phyloP scores from a whole-genome alignment of 2,113 vertebrate species.

The Ascaphus truei region DNA sequence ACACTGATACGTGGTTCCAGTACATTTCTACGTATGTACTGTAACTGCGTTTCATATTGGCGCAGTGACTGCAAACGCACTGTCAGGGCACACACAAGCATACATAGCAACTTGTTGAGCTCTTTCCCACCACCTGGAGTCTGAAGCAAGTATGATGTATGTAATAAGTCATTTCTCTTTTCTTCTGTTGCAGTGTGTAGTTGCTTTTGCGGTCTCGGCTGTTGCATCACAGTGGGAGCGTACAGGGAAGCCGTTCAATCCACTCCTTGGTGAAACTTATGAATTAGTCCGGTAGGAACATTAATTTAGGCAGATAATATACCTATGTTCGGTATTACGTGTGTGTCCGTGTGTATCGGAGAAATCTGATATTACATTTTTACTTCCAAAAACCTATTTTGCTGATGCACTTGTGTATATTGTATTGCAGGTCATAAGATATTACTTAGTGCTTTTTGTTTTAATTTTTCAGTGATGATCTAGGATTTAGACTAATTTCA shows the following conservation, averaged over 20 bases:
- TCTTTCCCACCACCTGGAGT: no score
- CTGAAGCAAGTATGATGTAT: neutral
- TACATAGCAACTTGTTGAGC: no score
- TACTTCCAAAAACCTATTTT: no score
- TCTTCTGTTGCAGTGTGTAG: conserved; percentile 73
- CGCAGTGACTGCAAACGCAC: no score
- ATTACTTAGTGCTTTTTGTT: no score
- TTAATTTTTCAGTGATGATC: conserved; percentile 78
- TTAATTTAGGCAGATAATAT: neutral
- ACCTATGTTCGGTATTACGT: neutral
- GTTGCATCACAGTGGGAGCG: conserved; percentile 97
- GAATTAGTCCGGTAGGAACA: conserved; percentile 82
- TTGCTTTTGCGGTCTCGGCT: conserved; percentile 94
- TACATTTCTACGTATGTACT: no score
- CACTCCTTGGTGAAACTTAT: conserved; percentile 90
- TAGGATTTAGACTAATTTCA: conserved; percentile 91
- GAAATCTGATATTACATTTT: no score
- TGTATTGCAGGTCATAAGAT: no score
- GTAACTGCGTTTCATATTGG: no score
- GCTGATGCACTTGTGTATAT: no score
- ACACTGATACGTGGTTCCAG: no score
- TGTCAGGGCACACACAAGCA: no score
- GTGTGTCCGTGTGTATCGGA: neutral
- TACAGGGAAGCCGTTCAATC: conserved; percentile 96
- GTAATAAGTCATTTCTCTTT: neutral